Percentiles rank a stretch among this genome's conserved stretches.
These are phyloP conservation scores for Sebastes elongatus DNA, from an alignment of 2,797 vertebrate species.

Conservation along the genomic window DNA sequence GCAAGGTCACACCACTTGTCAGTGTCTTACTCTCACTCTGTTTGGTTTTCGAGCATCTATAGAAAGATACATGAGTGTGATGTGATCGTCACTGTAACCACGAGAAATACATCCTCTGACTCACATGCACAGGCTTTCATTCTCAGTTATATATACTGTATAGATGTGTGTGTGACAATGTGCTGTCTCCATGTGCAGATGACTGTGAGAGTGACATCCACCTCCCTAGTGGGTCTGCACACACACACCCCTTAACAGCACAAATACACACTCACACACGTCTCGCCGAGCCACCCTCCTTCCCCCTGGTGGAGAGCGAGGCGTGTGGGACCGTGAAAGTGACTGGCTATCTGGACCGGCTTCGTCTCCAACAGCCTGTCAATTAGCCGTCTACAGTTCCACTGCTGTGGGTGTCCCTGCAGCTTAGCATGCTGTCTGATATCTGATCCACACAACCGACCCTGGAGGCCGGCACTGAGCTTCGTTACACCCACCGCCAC, in stretches of 20 bases:
- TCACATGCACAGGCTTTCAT: constrained; percentile 18
- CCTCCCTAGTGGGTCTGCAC: constrained; percentile 65
- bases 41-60: constrained; percentile 7
- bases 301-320: constrained; percentile 61
- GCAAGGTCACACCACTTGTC: constrained; percentile 1
- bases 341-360: constrained; percentile 76
- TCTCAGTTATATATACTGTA: constrained; percentile 8
- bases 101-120: not conserved
- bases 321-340: constrained; percentile 82
- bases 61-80: not conserved
- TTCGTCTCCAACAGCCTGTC: constrained; percentile 78
- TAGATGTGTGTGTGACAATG: constrained; percentile 6
- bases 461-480: constrained; percentile 34
- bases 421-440: constrained; percentile 70
- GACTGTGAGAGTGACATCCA: constrained; percentile 71
- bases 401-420: constrained; percentile 71
- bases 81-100: constrained; percentile 1
- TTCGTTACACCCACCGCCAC: constrained; percentile 6
- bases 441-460: constrained; percentile 59
- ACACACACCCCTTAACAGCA: constrained; percentile 42
- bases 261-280: constrained; percentile 10
- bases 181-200: constrained; percentile 48
- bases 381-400: constrained; percentile 80
- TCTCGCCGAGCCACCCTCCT: constrained; percentile 35
- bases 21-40: not conserved